These are phyloP conservation scores for Lophius americanus DNA, from an alignment of 2,797 vertebrate species.

Conservation along the genomic window DNA sequence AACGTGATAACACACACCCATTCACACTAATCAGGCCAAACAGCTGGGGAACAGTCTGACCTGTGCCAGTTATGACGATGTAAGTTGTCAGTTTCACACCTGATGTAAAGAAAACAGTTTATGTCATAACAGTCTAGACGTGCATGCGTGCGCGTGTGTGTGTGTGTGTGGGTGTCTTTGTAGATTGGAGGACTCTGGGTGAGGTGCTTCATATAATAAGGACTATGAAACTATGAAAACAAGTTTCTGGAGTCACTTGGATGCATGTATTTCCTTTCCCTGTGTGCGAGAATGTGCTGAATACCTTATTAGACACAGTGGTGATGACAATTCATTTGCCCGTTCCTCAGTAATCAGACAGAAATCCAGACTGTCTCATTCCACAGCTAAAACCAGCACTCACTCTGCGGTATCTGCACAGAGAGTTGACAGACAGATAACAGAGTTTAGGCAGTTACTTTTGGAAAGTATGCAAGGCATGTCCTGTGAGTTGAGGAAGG, in stretches of 20 bases:
- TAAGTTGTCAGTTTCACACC: conserved; percentile 28
- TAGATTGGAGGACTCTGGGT: conserved; percentile 10
- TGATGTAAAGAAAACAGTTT: conserved; percentile 19
- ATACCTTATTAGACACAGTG: conserved; percentile 15
- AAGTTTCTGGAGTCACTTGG: conserved; percentile 16
- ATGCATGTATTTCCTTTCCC: neutral
- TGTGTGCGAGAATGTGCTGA: neutral
- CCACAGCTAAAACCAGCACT: conserved; percentile 36
- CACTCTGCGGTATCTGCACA: conserved; percentile 23
- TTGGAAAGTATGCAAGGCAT: conserved; percentile 50
- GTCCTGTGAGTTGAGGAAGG: conserved; percentile 36
- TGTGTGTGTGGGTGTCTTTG: neutral
- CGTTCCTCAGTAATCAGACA: conserved; percentile 44
- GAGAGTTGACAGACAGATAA: conserved; percentile 37
- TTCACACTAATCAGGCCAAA: conserved; percentile 7
- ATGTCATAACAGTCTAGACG: neutral
- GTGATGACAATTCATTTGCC: conserved; percentile 40
- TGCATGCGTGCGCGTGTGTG: conserved; percentile 2
- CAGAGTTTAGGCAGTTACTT: conserved; percentile 14
- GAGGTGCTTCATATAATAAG: conserved; percentile 1
- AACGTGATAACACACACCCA: neutral
- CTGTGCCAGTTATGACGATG: conserved; percentile 7
- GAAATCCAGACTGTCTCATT: conserved; percentile 50
- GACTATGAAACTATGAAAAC: conserved; percentile 6
- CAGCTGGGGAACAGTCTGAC: conserved; percentile 22